Evolutionary conservation across 2,113 vertebrate genomes (phyloP), one percentile per base, ranked within the genome.

Genomic region (Daphoenositta chrysoptera): DNA sequence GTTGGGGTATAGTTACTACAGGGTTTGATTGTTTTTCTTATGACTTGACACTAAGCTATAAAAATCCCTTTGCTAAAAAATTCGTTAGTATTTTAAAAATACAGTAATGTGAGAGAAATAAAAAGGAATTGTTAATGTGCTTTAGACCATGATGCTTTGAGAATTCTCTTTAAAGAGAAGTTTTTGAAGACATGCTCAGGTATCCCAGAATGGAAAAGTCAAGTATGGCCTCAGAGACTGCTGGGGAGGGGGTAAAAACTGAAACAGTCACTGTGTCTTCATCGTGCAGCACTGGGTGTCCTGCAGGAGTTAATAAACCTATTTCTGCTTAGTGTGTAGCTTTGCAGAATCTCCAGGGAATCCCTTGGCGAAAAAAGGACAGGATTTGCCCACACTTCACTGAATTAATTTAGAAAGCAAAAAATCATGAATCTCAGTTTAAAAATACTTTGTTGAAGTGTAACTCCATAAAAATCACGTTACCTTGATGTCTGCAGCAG

Each of bases 211-310:
- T 4, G 7, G 4, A 2, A 14, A 65, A 60, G 19, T 60, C 50
- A 47, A 15, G 7, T 13, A 3, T 39, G 51, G 33, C 33, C 53
- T 82, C 48, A 42, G 39, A 66, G 33, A 30, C 27, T 30, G 8
- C 60, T 63, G 17, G 44, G 26, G 14, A 27, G 21, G 22, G 23
- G 24, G 45, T 27, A 7, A 35, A 50, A 70, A 5, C 10, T 65
- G 40, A 26, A 60, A 48, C 17, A 22, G 7, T 42, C 40, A 2
- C 71, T 0, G 2, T 63, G 22, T 63, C 21, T 50, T 50, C 6
- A 1, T 17, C 0, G 1, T n/a, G 37, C 24, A 22, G 24, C 10
- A 21, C 6, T 23, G 33, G 9, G 1, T 39, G 15, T 26, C 17
- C 40, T 78, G 11, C 26, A 54, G 30, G 3, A 15, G 15, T 42